Evolutionary conservation across 2,888 invertebrate genomes (phyloP).

Genomic region (Chironomus tentans): DNA sequence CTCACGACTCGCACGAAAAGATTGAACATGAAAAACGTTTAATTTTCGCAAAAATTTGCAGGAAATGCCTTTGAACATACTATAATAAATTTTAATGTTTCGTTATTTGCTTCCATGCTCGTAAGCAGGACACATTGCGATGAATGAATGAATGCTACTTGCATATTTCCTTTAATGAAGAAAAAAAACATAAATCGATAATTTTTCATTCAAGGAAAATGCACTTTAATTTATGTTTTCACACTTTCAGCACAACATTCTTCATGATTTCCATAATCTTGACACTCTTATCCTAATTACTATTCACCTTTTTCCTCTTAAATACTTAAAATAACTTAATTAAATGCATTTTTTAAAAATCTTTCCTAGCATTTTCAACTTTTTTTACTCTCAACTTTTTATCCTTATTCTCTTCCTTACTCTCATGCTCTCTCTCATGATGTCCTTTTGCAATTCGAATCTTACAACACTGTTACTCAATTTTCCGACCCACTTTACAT

Average conservation of each 20-base stretch:
- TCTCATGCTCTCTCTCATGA: no score
- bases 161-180: slow-evolving; percentile 2
- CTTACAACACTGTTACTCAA: no score
- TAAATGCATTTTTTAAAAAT: no score
- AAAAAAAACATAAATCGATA: slow-evolving; percentile 1
- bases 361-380: no score
- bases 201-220: background rate
- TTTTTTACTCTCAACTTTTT: no score
- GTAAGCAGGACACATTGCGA: slow-evolving; percentile 8
- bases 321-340: background rate
- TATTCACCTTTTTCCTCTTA: background rate
- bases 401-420: background rate
- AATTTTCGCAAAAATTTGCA: no score
- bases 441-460: no score
- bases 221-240: background rate
- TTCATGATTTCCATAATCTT: background rate
- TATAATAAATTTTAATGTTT: background rate
- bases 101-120: background rate
- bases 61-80: background rate
- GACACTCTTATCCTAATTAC: background rate
- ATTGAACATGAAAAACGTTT: no score
- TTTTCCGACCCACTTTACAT: no score
- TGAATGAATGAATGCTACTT: slow-evolving; percentile 3
- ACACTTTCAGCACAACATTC: background rate
- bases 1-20: background rate